Evolutionary conservation across 2,888 invertebrate genomes (phyloP).

Genomic region (Eupithecia inturbata): DNA sequence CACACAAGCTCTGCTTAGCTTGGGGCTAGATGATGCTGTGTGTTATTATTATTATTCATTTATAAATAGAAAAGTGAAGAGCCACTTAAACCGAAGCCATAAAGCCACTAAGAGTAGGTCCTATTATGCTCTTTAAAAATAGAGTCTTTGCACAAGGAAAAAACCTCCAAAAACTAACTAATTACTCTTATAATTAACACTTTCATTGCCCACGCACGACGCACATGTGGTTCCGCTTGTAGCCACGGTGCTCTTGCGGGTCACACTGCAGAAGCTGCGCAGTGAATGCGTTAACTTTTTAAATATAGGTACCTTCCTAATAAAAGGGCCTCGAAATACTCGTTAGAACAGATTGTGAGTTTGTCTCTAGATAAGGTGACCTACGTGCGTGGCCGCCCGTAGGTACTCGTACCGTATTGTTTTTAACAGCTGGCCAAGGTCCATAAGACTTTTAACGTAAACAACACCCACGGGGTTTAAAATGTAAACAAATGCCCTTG

Average conservation of each 20-base stretch:
- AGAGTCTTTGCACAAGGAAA: neutral
- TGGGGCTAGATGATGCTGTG: too few relatives aligned
- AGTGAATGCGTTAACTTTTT: neutral
- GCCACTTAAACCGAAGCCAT: too few relatives aligned
- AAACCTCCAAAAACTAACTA: neutral
- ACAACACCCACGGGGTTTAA: constrained; percentile 2
- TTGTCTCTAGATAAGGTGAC: neutral
- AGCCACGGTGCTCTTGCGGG: too few relatives aligned
- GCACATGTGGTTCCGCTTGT: too few relatives aligned
- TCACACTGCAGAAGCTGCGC: too few relatives aligned
- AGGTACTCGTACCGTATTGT: too few relatives aligned
- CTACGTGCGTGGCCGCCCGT: constrained; percentile 28
- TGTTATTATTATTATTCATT: too few relatives aligned
- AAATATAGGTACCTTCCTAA: neutral
- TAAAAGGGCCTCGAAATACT: neutral
- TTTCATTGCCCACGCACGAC: too few relatives aligned
- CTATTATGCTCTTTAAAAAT: too few relatives aligned
- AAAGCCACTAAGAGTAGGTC: too few relatives aligned
- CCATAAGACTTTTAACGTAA: constrained; percentile 9
- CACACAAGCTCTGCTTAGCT: too few relatives aligned
- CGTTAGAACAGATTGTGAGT: neutral
- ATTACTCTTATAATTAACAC: too few relatives aligned
- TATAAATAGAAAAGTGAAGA: neutral
- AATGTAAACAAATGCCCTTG: neutral
- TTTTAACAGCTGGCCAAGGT: constrained; percentile 20